phyloP scores from a whole-genome alignment of 2,797 vertebrate species.

The Heteromormyrus szaboi region DNA sequence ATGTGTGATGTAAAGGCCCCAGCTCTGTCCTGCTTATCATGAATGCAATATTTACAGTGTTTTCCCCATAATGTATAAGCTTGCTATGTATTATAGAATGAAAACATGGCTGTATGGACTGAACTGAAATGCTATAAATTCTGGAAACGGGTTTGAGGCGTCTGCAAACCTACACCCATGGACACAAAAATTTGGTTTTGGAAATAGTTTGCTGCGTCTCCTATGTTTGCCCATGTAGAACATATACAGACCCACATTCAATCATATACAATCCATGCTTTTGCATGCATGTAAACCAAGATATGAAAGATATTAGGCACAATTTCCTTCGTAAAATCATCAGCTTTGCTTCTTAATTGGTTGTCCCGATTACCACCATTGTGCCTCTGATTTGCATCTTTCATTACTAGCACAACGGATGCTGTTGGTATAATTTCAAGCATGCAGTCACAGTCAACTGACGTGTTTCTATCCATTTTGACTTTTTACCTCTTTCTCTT shows the following conservation, averaged over 20 bases:
- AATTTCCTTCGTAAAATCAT: background rate
- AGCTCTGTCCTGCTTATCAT: background rate
- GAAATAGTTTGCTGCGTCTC: background rate
- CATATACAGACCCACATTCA: background rate
- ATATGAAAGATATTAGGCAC: background rate
- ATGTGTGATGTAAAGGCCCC: background rate
- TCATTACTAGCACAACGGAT: background rate
- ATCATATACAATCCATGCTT: background rate
- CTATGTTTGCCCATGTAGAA: background rate
- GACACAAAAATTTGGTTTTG: background rate
- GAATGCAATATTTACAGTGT: conserved; percentile 6
- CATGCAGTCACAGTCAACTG: background rate
- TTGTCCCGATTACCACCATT: background rate
- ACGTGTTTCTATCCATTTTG: background rate
- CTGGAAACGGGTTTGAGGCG: background rate
- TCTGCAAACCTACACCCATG: background rate
- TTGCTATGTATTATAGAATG: background rate
- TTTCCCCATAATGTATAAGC: background rate
- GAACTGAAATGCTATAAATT: background rate
- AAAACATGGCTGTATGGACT: background rate
- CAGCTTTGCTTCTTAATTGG: background rate
- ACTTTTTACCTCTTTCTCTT: background rate
- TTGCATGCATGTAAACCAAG: background rate
- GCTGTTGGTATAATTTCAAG: background rate
- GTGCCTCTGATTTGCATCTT: background rate